phyloP scores from a whole-genome alignment of 2,797 vertebrate species.

The Siniperca obscura region DNA sequence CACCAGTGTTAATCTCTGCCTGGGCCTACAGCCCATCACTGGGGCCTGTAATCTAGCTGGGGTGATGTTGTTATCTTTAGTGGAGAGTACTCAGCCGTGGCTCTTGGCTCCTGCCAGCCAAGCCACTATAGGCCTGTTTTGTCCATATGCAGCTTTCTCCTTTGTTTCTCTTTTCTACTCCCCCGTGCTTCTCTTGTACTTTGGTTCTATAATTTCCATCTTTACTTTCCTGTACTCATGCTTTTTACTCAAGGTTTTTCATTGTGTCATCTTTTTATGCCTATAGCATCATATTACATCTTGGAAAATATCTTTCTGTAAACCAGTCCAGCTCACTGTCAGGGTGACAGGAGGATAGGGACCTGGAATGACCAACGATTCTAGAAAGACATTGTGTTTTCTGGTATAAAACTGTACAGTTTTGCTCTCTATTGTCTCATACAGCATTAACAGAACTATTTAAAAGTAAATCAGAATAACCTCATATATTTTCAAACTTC shows the following conservation, averaged over 20 bases:
- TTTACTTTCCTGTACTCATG: slow-evolving; percentile 13
- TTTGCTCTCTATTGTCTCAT: slow-evolving; percentile 8
- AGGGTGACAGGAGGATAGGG: neutral
- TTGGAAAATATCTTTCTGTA: slow-evolving; percentile 13
- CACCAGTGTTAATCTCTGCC: slow-evolving; percentile 71
- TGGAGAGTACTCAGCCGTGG: slow-evolving; percentile 67
- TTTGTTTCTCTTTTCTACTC: slow-evolving; percentile 24
- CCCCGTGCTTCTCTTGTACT: slow-evolving; percentile 6
- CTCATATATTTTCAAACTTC: slow-evolving; percentile 34
- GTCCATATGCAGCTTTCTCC: slow-evolving; percentile 37
- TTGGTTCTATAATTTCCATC: neutral
- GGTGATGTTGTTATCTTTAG: slow-evolving; percentile 74
- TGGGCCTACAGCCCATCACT: slow-evolving; percentile 73
- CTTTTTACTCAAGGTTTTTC: slow-evolving; percentile 34
- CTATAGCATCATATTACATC: slow-evolving; percentile 15
- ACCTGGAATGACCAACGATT: slow-evolving; percentile 1
- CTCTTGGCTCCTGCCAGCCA: slow-evolving; percentile 52
- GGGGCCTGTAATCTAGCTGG: slow-evolving; percentile 63
- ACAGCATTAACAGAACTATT: slow-evolving; percentile 20
- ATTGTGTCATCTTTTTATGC: slow-evolving; percentile 20
- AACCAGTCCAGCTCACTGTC: slow-evolving; percentile 11
- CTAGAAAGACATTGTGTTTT: slow-evolving; percentile 5
- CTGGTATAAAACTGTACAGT: neutral
- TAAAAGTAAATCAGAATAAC: slow-evolving; percentile 38
- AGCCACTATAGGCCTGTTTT: slow-evolving; percentile 45